Base-by-base conservation (phyloP, 1,140 invertebrate genomes). In the Apis laboriosa region DNA sequence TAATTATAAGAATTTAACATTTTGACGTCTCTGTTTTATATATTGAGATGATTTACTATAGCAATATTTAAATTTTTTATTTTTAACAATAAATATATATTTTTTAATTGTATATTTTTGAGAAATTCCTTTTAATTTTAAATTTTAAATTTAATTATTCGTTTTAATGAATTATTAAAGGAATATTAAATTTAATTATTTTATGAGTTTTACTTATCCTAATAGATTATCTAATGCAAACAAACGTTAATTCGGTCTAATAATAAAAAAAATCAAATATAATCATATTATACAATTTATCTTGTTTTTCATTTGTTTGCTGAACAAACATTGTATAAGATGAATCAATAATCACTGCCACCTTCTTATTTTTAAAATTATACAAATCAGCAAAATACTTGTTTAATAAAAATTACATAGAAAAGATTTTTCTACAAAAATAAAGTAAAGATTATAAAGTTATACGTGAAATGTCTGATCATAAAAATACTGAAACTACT, bases 401-500 rank as follows among this genome's bases (percentile, higher is more conserved):
- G 17, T 55, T 28, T n/a, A 28, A 12, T 55, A 9, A 72, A 28
- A 28, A 9, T 9, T 24, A 19, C 12, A 53, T n/a, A 15, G 34
- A 21, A 21, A 67, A n/a, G 66, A 49, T n/a, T 60, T 9, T 9
- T 60, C 1, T 9, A 12, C 17, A 15, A 9, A 51, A 13, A 17
- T 21, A 11, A 49, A 70, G 21, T 8, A 51, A 21, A 68, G 24
- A 68, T 8, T 49, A 12, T 12, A 43, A 49, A n/a, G 19, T 67
- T 67, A 63, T 17, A 34, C 3, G 5, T 56, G 4, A 15, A 11
- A 34, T 43, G 64, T 67, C 77, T 80, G 77, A 73, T 24, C 68
- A 80, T 55, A 53, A 19, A 13, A 9, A 28, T 2, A 9, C 19
- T 24, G 19, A 64, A 21, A 80, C 68, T 73, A 80, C 77, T 80